A percentile compares a stretch with the other conserved stretches of the same genome.
phyloP scores from a whole-genome alignment of 2,888 invertebrate species.

The Tachystola acroxantha region DNA sequence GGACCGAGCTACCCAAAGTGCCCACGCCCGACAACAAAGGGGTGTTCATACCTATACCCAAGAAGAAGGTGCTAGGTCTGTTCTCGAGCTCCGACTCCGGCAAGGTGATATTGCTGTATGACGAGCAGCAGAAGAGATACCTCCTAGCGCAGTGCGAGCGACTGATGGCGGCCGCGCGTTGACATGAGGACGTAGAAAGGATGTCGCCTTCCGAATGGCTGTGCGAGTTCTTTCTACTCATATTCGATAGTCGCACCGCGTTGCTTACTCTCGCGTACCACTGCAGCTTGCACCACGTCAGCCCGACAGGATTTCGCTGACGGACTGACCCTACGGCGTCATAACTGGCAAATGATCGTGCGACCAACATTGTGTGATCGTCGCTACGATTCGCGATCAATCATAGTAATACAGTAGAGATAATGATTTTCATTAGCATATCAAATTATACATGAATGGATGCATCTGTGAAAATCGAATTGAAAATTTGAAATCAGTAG shows the following conservation, averaged over 20 bases:
- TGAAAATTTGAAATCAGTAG: no score
- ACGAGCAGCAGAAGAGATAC: constrained; percentile 63
- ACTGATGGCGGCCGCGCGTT: constrained; percentile 54
- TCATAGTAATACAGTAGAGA: no score
- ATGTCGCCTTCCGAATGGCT: constrained; percentile 37
- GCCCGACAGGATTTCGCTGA: constrained; percentile 54
- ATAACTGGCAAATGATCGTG: no score
- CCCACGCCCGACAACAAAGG: constrained; percentile 84
- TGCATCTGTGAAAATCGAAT: no score
- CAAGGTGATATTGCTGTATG: constrained; percentile 75
- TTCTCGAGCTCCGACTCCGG: constrained; percentile 81
- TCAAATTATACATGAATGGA: no score
- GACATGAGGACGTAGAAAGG: constrained; percentile 70
- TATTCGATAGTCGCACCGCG: constrained; percentile 61
- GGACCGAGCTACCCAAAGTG: constrained; percentile 84
- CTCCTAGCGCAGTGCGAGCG: constrained; percentile 61
- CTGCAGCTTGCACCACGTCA: constrained; percentile 61
- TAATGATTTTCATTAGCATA: no score
- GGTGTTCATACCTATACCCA: constrained; percentile 79
- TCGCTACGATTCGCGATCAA: no score
- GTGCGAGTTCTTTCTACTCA: constrained; percentile 64
- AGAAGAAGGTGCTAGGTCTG: constrained; percentile 80
- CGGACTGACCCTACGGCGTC: no score
- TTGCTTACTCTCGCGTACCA: constrained; percentile 56
- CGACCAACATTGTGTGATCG: no score